Base-by-base conservation (phyloP, 2,113 vertebrate species). In the Silurus meridionalis region DNA sequence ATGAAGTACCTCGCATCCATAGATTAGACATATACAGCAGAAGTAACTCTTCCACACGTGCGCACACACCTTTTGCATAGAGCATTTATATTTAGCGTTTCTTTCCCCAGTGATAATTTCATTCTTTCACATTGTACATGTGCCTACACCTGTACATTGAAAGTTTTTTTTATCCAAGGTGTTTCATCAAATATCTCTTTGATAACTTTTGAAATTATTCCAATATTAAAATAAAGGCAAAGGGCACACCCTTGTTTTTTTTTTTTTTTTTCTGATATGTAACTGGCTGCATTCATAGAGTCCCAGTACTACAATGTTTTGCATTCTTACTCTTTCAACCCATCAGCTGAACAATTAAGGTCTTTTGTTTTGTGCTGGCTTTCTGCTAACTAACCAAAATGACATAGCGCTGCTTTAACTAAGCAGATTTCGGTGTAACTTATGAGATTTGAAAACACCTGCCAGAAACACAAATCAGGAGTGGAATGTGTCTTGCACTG, bases 271-370 rank as follows among this genome's bases (percentile, higher is more conserved):
- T 15, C 15, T 53, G n/a, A 25, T 53, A 13, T n/a, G 13, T 28
- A 8, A 17, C 50, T 55, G 13, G n/a, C 6, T 55, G 74, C 74
- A 55, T 15, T 11, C 13, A 57, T 5, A n/a, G 15, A 60, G 13
- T 19, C 25, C 63, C 52, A 52, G 28, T 61, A 50, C 58, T 64
- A 9, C 80, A 50, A 37, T 48, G 58, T 81, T 63, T 50, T 23
- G 46, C 19, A 50, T 48, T 50, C 15, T 48, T 63, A 23, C 21
- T 80, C 79, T 37, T 61, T 61, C 58, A 80, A 46, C 79, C 61
- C 79, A 61, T 80, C 78, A 58, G 78, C 55, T 10, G 55, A 80
- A 80, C 60, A 60, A 80, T 80, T 80, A 80, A 60, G 78, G 55
- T 28, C 78, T 80, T 80, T 80, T 57, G 21, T 10, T 14, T n/a